These are phyloP conservation scores for Crotalus tigris DNA, from an alignment of 2,113 vertebrate species.

Conservation along the genomic window DNA sequence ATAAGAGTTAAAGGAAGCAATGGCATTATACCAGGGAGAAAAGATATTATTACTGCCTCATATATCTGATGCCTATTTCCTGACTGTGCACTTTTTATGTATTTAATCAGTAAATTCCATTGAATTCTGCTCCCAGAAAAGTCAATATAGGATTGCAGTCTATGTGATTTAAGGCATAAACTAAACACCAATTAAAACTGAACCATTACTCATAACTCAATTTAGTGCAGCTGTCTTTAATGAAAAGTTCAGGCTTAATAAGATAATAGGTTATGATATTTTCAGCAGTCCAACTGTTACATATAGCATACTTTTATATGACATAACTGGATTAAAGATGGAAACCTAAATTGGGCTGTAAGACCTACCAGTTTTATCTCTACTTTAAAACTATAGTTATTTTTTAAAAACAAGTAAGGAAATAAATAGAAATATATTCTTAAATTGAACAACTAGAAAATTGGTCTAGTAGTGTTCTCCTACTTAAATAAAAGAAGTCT, in stretches of 20 bases:
- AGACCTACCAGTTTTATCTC: background rate
- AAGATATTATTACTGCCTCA: background rate
- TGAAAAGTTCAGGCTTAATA: constrained; percentile 2
- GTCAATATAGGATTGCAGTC: background rate
- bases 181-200: background rate
- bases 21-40: background rate
- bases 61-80: background rate
- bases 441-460: background rate
- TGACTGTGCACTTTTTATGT: background rate
- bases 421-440: background rate
- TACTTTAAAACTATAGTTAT: background rate
- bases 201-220: background rate
- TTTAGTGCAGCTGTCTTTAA: background rate
- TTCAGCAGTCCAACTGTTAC: background rate
- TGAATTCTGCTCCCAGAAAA: background rate
- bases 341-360: background rate
- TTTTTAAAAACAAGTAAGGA: background rate
- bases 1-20: background rate
- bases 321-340: background rate
- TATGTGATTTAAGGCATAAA: background rate
- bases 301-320: background rate
- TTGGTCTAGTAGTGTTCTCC: background rate
- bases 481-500: background rate
- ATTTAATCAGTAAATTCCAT: background rate
- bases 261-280: background rate